A percentile compares a stretch with the other conserved stretches of the same genome.
Evolutionary conservation across 1,140 invertebrate species (phyloP).

Genomic region (Macrotrachela quadricornifera): DNA sequence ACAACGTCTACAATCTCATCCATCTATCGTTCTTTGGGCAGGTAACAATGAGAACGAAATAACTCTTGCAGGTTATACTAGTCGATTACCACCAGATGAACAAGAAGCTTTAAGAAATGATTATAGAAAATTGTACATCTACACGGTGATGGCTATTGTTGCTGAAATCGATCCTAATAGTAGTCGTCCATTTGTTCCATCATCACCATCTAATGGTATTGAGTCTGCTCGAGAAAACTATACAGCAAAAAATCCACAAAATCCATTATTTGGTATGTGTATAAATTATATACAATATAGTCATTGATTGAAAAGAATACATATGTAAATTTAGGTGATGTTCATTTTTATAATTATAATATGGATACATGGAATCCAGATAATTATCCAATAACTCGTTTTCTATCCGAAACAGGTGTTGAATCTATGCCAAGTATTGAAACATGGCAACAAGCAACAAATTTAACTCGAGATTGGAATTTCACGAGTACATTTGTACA

Average conservation of each 20-base stretch:
- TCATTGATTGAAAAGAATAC: slow-evolving; percentile 2
- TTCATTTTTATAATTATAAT: slow-evolving; percentile 75
- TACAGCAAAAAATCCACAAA: slow-evolving; percentile 51
- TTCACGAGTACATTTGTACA: slow-evolving; percentile 40
- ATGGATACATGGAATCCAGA: slow-evolving; percentile 53
- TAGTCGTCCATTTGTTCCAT: slow-evolving; percentile 52
- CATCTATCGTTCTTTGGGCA: slow-evolving; percentile 63
- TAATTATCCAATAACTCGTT: slow-evolving; percentile 55
- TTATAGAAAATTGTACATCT: slow-evolving; percentile 64
- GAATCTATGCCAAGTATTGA: slow-evolving; percentile 56
- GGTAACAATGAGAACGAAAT: slow-evolving; percentile 96
- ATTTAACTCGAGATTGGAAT: slow-evolving; percentile 36
- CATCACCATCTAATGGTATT: slow-evolving; percentile 74
- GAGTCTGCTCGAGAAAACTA: slow-evolving; percentile 47
- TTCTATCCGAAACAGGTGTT: slow-evolving; percentile 86
- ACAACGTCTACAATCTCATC: slow-evolving; percentile 58
- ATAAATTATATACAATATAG: slow-evolving; percentile 12
- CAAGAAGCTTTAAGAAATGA: slow-evolving; percentile 38
- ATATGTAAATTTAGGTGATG: slow-evolving; percentile 34
- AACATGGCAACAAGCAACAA: slow-evolving; percentile 32
- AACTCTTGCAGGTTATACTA: no score
- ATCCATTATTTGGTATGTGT: slow-evolving; percentile 60
- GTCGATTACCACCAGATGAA: slow-evolving; percentile 7
- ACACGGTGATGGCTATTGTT: slow-evolving; percentile 47
- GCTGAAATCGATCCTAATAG: slow-evolving; percentile 37